phyloP scores from a whole-genome alignment of 2,888 invertebrate genomes.

The Nysson spinosus region DNA sequence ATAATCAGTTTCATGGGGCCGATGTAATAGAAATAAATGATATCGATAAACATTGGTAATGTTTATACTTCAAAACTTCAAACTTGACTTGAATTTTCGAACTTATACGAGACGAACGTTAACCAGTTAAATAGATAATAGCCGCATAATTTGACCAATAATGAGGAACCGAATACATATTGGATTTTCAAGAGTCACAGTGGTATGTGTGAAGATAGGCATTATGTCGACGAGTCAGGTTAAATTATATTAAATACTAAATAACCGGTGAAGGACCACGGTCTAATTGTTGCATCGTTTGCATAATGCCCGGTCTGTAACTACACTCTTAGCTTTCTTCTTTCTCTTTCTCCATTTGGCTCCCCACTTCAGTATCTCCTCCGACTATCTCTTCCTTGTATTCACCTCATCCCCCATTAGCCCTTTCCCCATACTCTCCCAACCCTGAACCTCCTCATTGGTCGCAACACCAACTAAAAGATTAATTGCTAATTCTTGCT shows the following conservation, averaged over 20 bases:
- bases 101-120: not conserved
- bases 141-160: not conserved
- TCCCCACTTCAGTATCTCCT: conserved; percentile 40
- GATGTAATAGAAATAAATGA: too few species aligned
- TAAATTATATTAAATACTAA: conserved; percentile 57
- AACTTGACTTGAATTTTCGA: too few species aligned
- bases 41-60: too few species aligned
- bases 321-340: conserved; percentile 54
- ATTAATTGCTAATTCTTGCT: conserved; percentile 72
- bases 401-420: conserved; percentile 40
- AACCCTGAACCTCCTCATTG: conserved; percentile 24
- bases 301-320: conserved; percentile 72
- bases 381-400: conserved; percentile 38
- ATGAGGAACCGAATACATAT: conserved; percentile 24
- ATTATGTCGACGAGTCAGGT: conserved; percentile 46
- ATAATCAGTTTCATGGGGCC: too few species aligned
- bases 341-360: conserved; percentile 34
- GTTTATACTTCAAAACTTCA: too few species aligned
- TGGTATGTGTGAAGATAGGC: conserved; percentile 61
- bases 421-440: conserved; percentile 22
- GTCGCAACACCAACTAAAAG: conserved; percentile 59
- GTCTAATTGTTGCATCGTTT: conserved; percentile 74
- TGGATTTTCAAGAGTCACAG: conserved; percentile 17
- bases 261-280: conserved; percentile 66
- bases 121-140: too few species aligned